phyloP scores from a whole-genome alignment of 1,140 invertebrate genomes.

The Tetramorium parvispinum region DNA sequence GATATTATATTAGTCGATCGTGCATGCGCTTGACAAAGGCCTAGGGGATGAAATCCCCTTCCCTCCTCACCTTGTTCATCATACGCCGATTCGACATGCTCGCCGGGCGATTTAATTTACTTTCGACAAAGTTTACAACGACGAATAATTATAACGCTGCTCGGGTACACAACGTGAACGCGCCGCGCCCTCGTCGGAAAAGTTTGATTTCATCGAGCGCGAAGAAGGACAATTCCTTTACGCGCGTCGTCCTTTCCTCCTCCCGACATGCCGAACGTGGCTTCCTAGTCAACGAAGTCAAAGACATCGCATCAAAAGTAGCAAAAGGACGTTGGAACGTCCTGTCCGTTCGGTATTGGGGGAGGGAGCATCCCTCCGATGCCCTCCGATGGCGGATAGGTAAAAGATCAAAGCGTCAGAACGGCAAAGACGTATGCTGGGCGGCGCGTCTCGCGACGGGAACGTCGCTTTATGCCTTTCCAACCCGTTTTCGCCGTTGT shows the following conservation, averaged over 20 bases:
- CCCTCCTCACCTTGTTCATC: background rate
- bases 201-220: slow-evolving; percentile 41
- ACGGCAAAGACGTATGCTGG: background rate
- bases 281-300: slow-evolving; percentile 54
- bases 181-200: background rate
- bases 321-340: slow-evolving; percentile 22
- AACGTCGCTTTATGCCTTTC: slow-evolving; percentile 57
- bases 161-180: background rate
- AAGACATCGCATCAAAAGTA: slow-evolving; percentile 60
- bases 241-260: background rate
- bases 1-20: background rate
- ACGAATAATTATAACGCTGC: slow-evolving; percentile 20
- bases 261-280: background rate
- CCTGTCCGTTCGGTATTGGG: background rate
- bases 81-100: background rate
- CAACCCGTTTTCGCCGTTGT: slow-evolving; percentile 62
- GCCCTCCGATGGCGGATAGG: background rate
- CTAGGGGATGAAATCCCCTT: background rate
- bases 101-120: background rate
- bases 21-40: background rate
- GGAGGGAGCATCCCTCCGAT: background rate
- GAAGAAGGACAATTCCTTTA: slow-evolving; percentile 9
- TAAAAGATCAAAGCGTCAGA: slow-evolving; percentile 70
- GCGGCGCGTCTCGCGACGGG: slow-evolving; percentile 18
- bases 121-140: background rate